These are phyloP conservation scores for Willisornis vidua DNA, from an alignment of 2,113 vertebrate genomes.

Conservation along the genomic window DNA sequence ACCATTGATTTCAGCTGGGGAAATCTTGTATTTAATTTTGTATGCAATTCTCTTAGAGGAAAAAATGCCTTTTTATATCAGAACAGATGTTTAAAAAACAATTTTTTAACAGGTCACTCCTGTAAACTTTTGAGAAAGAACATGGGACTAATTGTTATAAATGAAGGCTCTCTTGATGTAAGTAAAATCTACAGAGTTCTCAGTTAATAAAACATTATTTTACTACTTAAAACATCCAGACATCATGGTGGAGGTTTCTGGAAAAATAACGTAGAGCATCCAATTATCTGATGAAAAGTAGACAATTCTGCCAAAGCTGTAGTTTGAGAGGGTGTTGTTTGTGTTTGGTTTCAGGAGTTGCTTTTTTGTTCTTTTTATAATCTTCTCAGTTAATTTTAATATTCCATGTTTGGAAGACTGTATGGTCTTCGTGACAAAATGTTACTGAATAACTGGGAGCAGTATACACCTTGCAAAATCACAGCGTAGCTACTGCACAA, in stretches of 20 bases:
- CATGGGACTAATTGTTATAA: constrained; percentile 96
- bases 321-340: not conserved
- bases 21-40: not conserved
- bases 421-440: not conserved
- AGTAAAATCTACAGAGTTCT: constrained; percentile 71
- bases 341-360: not conserved
- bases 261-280: not conserved
- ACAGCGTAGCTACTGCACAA: not conserved
- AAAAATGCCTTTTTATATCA: not conserved
- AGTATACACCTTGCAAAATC: not conserved
- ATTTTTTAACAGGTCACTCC: constrained; percentile 84
- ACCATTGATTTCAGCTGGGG: not conserved
- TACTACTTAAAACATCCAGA: not conserved
- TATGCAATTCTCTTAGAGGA: not conserved
- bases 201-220: not conserved
- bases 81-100: not conserved
- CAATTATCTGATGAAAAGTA: not conserved
- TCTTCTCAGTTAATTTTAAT: not conserved
- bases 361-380: not conserved
- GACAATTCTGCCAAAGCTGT: not conserved
- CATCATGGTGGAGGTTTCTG: not conserved
- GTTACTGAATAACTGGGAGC: not conserved
- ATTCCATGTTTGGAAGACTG: not conserved
- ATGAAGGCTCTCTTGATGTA: constrained; percentile 95
- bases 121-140: constrained; percentile 96